phyloP scores from a whole-genome alignment of 2,113 vertebrate genomes.

The Dryoscopus gambensis region DNA sequence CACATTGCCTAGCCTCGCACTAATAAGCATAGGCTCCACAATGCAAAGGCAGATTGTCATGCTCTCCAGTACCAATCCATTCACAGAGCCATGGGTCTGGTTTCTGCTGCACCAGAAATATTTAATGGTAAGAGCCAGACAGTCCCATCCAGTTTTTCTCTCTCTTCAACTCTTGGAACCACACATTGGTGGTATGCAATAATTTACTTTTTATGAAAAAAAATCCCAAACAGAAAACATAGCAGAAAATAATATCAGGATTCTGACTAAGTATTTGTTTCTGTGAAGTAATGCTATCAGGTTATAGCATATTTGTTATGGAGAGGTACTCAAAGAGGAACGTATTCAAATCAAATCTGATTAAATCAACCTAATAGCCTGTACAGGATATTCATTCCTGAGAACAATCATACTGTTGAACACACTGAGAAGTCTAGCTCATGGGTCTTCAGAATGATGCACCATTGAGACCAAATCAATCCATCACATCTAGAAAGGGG shows the following conservation, averaged over 20 bases:
- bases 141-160: neutral
- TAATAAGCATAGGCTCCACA: neutral
- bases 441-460: neutral
- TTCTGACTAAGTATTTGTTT: neutral
- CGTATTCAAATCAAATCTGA: neutral
- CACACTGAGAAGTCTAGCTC: neutral
- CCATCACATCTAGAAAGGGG: neutral
- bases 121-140: neutral
- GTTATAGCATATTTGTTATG: neutral
- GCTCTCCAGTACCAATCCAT: neutral
- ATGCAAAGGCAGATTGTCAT: neutral
- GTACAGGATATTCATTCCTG: neutral
- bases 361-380: neutral
- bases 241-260: neutral
- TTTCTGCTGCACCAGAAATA: neutral
- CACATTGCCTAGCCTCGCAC: fast-evolving
- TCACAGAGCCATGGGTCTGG: neutral
- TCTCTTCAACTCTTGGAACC: neutral
- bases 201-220: neutral
- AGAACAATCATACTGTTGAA: neutral
- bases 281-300: neutral
- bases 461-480: neutral
- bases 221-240: neutral
- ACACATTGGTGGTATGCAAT: neutral
- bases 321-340: neutral